phyloP scores from a whole-genome alignment of 2,797 vertebrate genomes.

The Cuculus canorus region DNA sequence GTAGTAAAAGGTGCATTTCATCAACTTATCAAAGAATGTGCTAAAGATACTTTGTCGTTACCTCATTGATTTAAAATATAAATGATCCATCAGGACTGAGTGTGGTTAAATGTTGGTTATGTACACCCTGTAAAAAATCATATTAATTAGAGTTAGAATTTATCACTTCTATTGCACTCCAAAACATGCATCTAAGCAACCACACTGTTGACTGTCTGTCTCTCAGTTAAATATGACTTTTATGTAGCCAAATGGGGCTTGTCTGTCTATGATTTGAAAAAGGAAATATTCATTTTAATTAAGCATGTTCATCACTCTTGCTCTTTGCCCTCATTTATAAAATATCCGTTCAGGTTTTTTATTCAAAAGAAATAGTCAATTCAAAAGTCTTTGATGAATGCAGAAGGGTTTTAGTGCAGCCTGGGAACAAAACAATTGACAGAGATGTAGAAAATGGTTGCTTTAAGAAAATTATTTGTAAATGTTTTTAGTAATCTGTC shows the following conservation, averaged over 20 bases:
- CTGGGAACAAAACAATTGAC: background rate
- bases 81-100: background rate
- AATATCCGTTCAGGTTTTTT: background rate
- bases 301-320: background rate
- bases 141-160: background rate
- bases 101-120: background rate
- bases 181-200: background rate
- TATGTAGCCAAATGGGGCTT: background rate
- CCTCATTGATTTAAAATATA: background rate
- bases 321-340: conserved; percentile 3
- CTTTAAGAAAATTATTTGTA: background rate
- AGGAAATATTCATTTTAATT: background rate
- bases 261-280: background rate
- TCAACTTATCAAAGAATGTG: background rate
- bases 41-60: background rate
- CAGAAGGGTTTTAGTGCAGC: background rate
- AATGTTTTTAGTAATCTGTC: background rate
- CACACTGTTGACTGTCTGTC: background rate
- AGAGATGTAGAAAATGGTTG: background rate
- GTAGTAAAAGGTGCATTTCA: background rate
- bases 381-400: background rate
- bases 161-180: background rate
- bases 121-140: background rate
- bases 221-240: background rate
- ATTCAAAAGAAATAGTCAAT: background rate